Conservation (phyloP, 2,113 vertebrate species). For the Heterocephalus glaber region DNA sequence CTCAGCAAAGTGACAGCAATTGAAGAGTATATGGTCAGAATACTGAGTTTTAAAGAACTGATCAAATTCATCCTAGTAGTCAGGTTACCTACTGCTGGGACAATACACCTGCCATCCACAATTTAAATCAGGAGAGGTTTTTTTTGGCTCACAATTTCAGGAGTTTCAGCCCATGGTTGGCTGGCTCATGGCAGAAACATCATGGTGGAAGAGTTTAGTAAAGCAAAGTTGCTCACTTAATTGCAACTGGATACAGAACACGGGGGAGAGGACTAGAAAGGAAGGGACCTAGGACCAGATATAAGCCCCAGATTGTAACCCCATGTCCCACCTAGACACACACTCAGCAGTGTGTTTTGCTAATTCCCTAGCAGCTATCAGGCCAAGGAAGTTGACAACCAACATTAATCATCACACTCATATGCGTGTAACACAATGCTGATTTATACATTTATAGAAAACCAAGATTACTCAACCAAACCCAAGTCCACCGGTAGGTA, state of each 20-base stretch:
- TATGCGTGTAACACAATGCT: not conserved
- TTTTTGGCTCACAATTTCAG: not conserved
- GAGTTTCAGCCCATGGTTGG: not conserved
- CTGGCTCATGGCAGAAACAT: not conserved
- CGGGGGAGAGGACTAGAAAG: not conserved
- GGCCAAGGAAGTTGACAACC: not conserved
- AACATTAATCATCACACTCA: not conserved
- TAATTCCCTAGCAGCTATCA: too few relatives aligned
- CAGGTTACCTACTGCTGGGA: not conserved
- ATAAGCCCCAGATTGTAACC: too few relatives aligned
- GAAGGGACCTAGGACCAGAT: not conserved
- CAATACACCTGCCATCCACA: not conserved
- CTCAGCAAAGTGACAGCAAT: not conserved
- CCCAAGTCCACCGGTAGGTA: not conserved
- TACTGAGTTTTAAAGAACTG: not conserved
- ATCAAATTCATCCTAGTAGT: not conserved
- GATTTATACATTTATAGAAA: not conserved
- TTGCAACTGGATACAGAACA: not conserved
- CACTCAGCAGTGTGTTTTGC: not conserved
- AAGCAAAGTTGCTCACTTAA: not conserved
- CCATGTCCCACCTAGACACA: not conserved
- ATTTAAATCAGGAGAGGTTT: not conserved
- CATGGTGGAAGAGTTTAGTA: not conserved
- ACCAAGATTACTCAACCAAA: not conserved
- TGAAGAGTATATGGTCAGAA: not conserved